A percentile compares a stretch with the other conserved stretches of the same genome.
These are phyloP conservation scores for Ophioninae sp. DNA, from an alignment of 2,888 invertebrate species.

Conservation along the genomic window DNA sequence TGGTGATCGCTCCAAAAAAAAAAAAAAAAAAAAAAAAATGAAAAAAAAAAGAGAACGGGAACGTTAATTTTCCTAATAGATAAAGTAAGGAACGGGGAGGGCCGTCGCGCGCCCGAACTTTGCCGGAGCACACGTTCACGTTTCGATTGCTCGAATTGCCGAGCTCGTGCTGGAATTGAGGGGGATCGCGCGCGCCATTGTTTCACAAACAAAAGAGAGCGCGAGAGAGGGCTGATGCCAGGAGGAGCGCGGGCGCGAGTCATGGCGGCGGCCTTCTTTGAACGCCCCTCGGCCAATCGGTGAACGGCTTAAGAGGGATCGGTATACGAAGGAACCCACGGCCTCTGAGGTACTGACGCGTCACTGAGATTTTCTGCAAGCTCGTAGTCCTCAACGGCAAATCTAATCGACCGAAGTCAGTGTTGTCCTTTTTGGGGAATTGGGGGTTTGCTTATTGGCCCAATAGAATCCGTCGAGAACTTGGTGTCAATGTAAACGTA, in stretches of 20 bases:
- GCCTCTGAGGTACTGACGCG: conserved; percentile 66
- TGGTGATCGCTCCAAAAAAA: background rate
- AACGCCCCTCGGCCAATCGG: conserved; percentile 79
- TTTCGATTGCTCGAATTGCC: conserved; percentile 27
- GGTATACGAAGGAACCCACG: conserved; percentile 75
- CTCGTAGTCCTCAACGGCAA: conserved; percentile 55
- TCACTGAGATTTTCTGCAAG: conserved; percentile 78
- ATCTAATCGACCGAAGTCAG: conserved; percentile 22
- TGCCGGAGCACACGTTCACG: conserved; percentile 12
- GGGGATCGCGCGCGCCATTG: conserved; percentile 73
- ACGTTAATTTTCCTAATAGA: conserved; percentile 79
- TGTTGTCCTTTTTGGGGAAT: too few relatives aligned
- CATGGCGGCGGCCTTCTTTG: conserved; percentile 80
- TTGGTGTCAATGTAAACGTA: too few relatives aligned
- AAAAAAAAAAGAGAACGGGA: too few relatives aligned
- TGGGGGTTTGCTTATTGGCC: too few relatives aligned
- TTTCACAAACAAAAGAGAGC: conserved; percentile 80
- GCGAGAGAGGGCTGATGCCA: conserved; percentile 67
- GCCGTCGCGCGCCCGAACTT: conserved; percentile 46
- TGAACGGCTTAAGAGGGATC: conserved; percentile 74
- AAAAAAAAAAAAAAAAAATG: too few relatives aligned
- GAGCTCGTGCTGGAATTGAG: conserved; percentile 3
- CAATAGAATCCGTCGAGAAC: too few relatives aligned
- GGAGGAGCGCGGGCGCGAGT: conserved; percentile 72
- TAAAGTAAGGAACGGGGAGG: conserved; percentile 69